phyloP scores from a whole-genome alignment of 2,113 vertebrate genomes.

The Speoplatyrhinus poulsoni region DNA sequence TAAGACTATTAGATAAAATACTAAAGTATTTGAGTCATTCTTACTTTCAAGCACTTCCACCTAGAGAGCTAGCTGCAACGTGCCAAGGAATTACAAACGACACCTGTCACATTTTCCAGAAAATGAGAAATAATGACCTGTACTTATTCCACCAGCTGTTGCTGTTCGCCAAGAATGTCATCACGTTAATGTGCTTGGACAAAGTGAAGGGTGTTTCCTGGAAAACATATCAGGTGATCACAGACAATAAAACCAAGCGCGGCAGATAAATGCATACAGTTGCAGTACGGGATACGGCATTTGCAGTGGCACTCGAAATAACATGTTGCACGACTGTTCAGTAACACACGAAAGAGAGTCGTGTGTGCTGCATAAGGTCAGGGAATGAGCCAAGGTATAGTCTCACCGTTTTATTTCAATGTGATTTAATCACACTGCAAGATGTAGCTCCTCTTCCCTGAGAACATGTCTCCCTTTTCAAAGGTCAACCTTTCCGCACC shows the following conservation, averaged over 20 bases:
- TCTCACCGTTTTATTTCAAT: too few species aligned
- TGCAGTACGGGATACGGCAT: background rate
- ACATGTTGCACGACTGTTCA: slow-evolving; percentile 5
- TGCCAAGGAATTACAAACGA: slow-evolving; percentile 56
- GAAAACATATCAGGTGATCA: slow-evolving; percentile 23
- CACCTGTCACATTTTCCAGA: slow-evolving; percentile 37
- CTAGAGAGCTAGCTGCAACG: slow-evolving; percentile 27
- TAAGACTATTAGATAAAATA: slow-evolving; percentile 10
- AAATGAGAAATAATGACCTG: slow-evolving; percentile 55
- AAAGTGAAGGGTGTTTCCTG: slow-evolving; percentile 28
- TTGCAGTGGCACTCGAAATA: slow-evolving; percentile 50
- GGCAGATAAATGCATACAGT: too few species aligned
- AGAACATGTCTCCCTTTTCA: too few species aligned
- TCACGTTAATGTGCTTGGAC: slow-evolving; percentile 30
- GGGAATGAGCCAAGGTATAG: too few species aligned
- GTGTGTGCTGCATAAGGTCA: too few species aligned
- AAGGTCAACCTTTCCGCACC: too few species aligned
- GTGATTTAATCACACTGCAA: too few species aligned
- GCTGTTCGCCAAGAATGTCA: slow-evolving; percentile 40
- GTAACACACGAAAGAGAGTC: too few species aligned
- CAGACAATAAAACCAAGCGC: background rate
- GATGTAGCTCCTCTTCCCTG: too few species aligned
- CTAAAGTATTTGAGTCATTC: slow-evolving; percentile 37
- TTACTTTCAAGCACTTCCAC: slow-evolving; percentile 30
- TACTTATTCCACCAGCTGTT: slow-evolving; percentile 43